phyloP scores from a whole-genome alignment of 2,888 invertebrate species.

The Leucozona laternaria region DNA sequence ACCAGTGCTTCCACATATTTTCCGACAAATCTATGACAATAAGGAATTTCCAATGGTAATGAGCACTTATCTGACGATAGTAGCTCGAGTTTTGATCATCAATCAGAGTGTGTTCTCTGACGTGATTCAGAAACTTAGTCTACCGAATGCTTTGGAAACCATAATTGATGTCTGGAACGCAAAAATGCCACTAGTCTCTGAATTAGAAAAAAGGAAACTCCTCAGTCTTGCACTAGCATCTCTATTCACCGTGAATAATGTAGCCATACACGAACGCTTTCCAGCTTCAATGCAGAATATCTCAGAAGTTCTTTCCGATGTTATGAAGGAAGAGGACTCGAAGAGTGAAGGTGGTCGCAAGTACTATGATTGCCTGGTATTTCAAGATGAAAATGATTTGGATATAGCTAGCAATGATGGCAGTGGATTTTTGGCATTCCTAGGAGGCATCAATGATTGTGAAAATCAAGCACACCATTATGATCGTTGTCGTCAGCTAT shows the following conservation, averaged over 20 bases:
- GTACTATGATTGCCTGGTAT: conserved; percentile 83
- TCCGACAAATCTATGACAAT: conserved; percentile 88
- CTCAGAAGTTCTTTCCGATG: conserved; percentile 91
- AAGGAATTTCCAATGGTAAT: conserved; percentile 90
- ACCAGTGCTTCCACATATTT: conserved; percentile 86
- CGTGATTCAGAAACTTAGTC: conserved; percentile 84
- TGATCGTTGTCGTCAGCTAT: conserved; percentile 87
- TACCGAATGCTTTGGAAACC: conserved; percentile 88
- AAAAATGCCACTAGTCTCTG: conserved; percentile 91
- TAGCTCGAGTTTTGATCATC: conserved; percentile 90
- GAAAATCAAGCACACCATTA: conserved; percentile 89
- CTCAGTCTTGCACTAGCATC: conserved; percentile 89
- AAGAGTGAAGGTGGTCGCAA: conserved; percentile 85
- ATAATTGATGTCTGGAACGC: conserved; percentile 91
- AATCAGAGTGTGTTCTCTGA: conserved; percentile 88
- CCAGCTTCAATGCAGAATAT: conserved; percentile 89
- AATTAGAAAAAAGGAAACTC: conserved; percentile 92
- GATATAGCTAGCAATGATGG: conserved; percentile 77
- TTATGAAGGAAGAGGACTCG: conserved; percentile 89
- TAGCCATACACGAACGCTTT: conserved; percentile 89
- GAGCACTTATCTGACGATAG: conserved; percentile 90
- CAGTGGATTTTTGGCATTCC: conserved; percentile 77
- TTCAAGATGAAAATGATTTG: conserved; percentile 82
- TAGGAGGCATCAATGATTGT: conserved; percentile 84
- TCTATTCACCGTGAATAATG: conserved; percentile 88